Percentiles rank a stretch among this genome's conserved stretches.
phyloP scores from a whole-genome alignment of 23 tunicate genomes.

The Ciona savignyi region DNA sequence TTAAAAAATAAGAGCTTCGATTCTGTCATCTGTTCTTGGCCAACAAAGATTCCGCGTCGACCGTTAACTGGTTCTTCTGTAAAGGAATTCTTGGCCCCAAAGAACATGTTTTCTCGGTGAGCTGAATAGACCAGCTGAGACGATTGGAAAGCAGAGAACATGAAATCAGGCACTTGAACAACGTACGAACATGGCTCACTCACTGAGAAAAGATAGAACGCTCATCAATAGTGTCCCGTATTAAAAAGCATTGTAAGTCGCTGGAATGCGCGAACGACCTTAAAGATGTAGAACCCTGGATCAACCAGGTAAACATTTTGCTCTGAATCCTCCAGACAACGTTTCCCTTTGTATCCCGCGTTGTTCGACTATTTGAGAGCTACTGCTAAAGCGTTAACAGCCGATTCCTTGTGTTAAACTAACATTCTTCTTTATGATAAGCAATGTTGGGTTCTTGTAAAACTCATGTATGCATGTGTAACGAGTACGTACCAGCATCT shows the following conservation, averaged over 20 bases:
- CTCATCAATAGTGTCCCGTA: too few relatives aligned
- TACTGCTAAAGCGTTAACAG: background rate
- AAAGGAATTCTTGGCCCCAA: background rate
- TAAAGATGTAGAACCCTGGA: background rate
- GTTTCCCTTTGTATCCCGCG: background rate
- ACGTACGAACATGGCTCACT: background rate
- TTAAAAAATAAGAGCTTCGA: background rate
- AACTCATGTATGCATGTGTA: background rate
- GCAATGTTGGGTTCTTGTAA: background rate
- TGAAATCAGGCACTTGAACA: background rate
- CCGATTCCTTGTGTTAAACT: background rate
- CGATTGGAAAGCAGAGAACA: background rate
- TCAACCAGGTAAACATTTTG: background rate
- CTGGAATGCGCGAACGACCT: background rate
- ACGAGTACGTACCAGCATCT: too few relatives aligned
- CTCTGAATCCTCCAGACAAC: background rate
- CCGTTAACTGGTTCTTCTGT: background rate
- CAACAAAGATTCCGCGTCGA: constrained; percentile 1
- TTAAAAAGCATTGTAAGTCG: too few relatives aligned
- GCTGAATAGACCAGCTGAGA: background rate
- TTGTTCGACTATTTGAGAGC: background rate
- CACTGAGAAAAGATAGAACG: too few relatives aligned
- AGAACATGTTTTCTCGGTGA: background rate
- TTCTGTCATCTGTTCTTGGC: background rate
- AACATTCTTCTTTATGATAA: background rate